Evolutionary conservation across 2,888 invertebrate genomes (phyloP).

Genomic region (Hydriomena furcata): DNA sequence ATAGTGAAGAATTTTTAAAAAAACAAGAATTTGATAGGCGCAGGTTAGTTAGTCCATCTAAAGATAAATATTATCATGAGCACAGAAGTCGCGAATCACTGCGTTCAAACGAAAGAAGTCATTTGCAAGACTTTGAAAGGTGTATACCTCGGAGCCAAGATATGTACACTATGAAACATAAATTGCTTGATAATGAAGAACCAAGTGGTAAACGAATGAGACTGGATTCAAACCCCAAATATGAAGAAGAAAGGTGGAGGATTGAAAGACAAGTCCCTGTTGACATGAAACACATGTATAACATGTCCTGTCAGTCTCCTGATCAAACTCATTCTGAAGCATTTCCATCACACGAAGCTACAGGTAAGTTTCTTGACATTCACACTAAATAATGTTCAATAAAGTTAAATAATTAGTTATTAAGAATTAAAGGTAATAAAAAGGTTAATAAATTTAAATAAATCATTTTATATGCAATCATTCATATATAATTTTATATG

Average conservation of each 20-base stretch:
- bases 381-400: not conserved
- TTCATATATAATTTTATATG: no score
- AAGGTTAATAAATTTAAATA: no score
- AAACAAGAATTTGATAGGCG: constrained; percentile 44
- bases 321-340: constrained; percentile 50
- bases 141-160: constrained; percentile 38
- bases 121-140: constrained; percentile 40
- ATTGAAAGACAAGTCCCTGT: constrained; percentile 34
- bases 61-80: constrained; percentile 39
- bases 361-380: constrained; percentile 48
- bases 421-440: no score
- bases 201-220: constrained; percentile 53
- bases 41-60: constrained; percentile 51
- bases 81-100: constrained; percentile 23
- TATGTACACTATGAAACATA: constrained; percentile 48
- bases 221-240: constrained; percentile 38
- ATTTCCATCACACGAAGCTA: constrained; percentile 40
- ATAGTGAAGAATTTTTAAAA: constrained; percentile 40
- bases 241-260: constrained; percentile 40
- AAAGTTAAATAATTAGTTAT: no score
- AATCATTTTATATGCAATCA: no score
- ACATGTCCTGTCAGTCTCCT: constrained; percentile 64
- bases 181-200: constrained; percentile 51
- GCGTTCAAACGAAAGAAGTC: constrained; percentile 28
- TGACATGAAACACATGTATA: constrained; percentile 34